A percentile compares a stretch with the other conserved stretches of the same genome.
Evolutionary conservation across 1,140 invertebrate genomes (phyloP).

Genomic region (Scylla paramamosain): DNA sequence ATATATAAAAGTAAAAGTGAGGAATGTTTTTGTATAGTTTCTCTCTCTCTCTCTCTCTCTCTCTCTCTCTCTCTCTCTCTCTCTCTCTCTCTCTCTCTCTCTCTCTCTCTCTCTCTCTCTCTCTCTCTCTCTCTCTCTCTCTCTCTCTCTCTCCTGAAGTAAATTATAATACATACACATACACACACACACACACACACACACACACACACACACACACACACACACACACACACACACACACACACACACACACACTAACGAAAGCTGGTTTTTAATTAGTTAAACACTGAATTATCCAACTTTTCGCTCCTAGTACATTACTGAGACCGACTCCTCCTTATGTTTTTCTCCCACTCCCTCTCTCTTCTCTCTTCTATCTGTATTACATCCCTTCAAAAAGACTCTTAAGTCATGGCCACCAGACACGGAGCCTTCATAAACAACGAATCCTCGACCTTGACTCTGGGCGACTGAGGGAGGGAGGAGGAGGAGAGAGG

Average conservation of each 20-base stretch:
- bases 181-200: neutral
- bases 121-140: too few relatives aligned
- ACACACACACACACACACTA: neutral
- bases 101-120: too few relatives aligned
- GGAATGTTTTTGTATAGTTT: too few relatives aligned
- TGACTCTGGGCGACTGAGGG: neutral
- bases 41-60: too few relatives aligned
- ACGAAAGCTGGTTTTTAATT: neutral
- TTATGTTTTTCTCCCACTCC: too few relatives aligned
- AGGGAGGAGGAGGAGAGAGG: too few relatives aligned
- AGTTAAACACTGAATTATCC: neutral
- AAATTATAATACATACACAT: neutral
- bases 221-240: neutral
- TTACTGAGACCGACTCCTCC: neutral
- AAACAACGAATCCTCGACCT: neutral
- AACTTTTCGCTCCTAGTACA: neutral
- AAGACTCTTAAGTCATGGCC: neutral
- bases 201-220: neutral
- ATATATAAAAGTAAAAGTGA: too few relatives aligned
- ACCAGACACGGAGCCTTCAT: neutral
- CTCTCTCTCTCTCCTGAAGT: too few relatives aligned
- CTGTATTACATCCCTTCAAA: slow-evolving; percentile 1
- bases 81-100: too few relatives aligned
- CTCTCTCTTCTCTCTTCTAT: neutral
- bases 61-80: too few relatives aligned